Conservation (phyloP, 2,888 invertebrate genomes). For the Antitype chi region DNA sequence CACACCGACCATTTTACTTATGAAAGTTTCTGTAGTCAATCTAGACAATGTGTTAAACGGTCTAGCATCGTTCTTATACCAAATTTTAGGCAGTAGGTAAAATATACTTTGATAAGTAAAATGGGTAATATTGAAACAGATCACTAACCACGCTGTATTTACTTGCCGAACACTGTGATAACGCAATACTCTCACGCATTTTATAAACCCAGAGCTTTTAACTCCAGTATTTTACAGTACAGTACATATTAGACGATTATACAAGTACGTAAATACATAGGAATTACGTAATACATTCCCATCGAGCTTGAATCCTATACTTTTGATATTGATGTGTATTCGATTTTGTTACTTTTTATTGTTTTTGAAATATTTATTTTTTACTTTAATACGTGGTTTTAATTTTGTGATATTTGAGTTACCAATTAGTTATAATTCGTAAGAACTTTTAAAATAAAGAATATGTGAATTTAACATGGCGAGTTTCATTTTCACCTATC, state of each 20-base stretch:
- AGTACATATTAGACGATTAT: constrained; percentile 75
- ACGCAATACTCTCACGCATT: constrained; percentile 77
- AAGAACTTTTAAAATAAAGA: constrained; percentile 68
- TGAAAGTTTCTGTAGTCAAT: constrained; percentile 40
- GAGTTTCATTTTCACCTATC: constrained; percentile 58
- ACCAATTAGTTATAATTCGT: constrained; percentile 63
- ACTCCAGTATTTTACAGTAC: constrained; percentile 69
- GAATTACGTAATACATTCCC: constrained; percentile 69
- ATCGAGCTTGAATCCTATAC: constrained; percentile 80
- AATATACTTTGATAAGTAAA: constrained; percentile 52
- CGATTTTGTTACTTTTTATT: constrained; percentile 65
- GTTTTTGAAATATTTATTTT: constrained; percentile 62
- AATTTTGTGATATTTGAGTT: constrained; percentile 78
- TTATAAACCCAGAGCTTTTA: constrained; percentile 73
- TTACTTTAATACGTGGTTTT: constrained; percentile 69
- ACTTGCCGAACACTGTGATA: constrained; percentile 79
- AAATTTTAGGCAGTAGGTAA: constrained; percentile 32
- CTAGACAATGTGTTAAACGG: constrained; percentile 14
- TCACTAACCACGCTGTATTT: constrained; percentile 72
- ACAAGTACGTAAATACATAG: constrained; percentile 63
- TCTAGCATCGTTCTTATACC: constrained; percentile 16
- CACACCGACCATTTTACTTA: constrained; percentile 51
- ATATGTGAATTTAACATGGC: constrained; percentile 55
- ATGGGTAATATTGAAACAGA: constrained; percentile 38
- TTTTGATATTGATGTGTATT: constrained; percentile 69